These are phyloP conservation scores for Drosophila biarmipes DNA, from an alignment of 1,140 invertebrate genomes.

Conservation along the genomic window DNA sequence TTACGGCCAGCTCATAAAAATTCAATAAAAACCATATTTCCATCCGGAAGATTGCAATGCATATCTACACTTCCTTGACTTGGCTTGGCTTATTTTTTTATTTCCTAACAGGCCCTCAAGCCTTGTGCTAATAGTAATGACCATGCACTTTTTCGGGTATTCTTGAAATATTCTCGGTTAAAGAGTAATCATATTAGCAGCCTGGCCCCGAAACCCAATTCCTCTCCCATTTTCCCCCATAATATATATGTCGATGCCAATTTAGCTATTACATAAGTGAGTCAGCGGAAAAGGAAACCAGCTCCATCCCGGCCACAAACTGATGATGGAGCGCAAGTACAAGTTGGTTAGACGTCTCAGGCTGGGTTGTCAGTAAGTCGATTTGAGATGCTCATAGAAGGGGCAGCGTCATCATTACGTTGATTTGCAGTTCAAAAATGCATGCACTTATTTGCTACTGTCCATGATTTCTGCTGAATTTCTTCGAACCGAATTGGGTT, in stretches of 20 bases:
- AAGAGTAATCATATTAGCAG: constrained; percentile 50
- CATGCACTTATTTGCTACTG: constrained; percentile 75
- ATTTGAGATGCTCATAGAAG: constrained; percentile 7
- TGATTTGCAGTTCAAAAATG: constrained; percentile 67
- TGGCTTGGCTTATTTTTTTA: constrained; percentile 11
- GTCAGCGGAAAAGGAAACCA: constrained; percentile 65
- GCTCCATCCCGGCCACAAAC: constrained; percentile 11
- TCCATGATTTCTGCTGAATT: constrained; percentile 52
- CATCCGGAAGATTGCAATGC: background rate
- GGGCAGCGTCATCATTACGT: constrained; percentile 68
- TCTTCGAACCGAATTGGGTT: constrained; percentile 47
- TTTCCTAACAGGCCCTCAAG: constrained; percentile 6
- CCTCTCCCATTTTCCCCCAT: constrained; percentile 46
- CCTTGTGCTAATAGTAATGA: constrained; percentile 53
- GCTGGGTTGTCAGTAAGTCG: constrained; percentile 42
- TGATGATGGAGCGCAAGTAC: constrained; percentile 19
- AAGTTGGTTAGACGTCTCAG: constrained; percentile 35
- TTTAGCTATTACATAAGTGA: constrained; percentile 80
- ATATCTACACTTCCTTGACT: background rate
- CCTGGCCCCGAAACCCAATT: constrained; percentile 14
- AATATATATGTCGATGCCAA: constrained; percentile 82
- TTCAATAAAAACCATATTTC: background rate
- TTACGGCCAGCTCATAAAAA: background rate
- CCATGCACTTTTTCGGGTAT: constrained; percentile 46
- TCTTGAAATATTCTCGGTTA: constrained; percentile 23